These are phyloP conservation scores for Miltochrista miniata DNA, from an alignment of 2,888 invertebrate genomes.

Conservation along the genomic window DNA sequence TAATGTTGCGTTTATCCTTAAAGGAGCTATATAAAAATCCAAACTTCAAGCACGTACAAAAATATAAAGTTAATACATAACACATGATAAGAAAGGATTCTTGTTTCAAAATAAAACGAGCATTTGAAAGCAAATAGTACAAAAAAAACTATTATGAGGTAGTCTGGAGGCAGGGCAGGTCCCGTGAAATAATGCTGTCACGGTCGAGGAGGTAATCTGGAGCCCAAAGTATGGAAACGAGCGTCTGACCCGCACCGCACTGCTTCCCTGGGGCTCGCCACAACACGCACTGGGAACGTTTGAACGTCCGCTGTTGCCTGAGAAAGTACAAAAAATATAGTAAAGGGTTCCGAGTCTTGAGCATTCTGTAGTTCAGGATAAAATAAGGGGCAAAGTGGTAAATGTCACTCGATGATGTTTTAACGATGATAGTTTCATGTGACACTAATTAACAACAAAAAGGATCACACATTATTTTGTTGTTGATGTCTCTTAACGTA, in stretches of 20 bases:
- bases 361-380: too few relatives aligned
- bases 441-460: too few relatives aligned
- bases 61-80: constrained; percentile 11
- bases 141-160: constrained; percentile 31
- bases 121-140: constrained; percentile 25
- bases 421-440: too few relatives aligned
- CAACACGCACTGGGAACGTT: constrained; percentile 1
- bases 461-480: too few relatives aligned
- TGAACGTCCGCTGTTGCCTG: background rate
- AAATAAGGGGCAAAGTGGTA: too few relatives aligned
- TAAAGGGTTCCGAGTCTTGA: too few relatives aligned
- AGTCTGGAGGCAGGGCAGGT: constrained; percentile 31
- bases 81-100: constrained; percentile 10
- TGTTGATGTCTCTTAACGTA: too few relatives aligned
- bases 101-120: constrained; percentile 24
- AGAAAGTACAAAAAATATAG: too few relatives aligned
- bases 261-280: constrained; percentile 26
- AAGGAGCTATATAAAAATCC: background rate
- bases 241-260: constrained; percentile 39
- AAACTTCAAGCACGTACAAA: constrained; percentile 1
- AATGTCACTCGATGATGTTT: too few relatives aligned
- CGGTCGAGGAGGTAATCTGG: constrained; percentile 37
- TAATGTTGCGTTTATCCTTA: background rate
- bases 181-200: constrained; percentile 34
- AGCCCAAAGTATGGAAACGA: constrained; percentile 38